Base-by-base conservation (phyloP, 2,797 vertebrate species). In the Centropyge bicolor region DNA sequence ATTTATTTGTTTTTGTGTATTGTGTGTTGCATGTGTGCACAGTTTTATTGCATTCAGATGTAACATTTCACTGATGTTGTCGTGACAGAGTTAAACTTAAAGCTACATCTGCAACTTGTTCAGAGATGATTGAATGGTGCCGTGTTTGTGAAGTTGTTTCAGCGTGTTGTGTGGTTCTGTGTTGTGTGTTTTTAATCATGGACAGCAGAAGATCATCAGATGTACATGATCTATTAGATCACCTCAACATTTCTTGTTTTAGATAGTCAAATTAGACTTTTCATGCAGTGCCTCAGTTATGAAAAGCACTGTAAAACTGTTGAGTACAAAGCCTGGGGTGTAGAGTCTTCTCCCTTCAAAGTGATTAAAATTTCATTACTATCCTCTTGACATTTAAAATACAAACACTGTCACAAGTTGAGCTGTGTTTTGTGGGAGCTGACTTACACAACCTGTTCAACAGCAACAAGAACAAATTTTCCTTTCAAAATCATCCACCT, bases 361-460 rank as follows among this genome's bases (percentile, higher is more conserved):
- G 35, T 70, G 41, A 61, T 74, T 77, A 52, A 52, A 74, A 61
- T 57, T 40, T 45, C 36, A 74, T 38, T 45, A 59, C 48, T 31
- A 14, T 51, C 19, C 36, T 70, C 57, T 46, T 75, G 70, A 75
- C 56, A 71, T 24, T 63, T 10, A 46, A 49, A 85, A 4, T 27
- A 81, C 49, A 75, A 85, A 67, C 46, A 48, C 19, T 43, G 35
- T 66, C 48, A 61, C 14, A 55, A 4, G 31, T 19, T 51, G 40
- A 40, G 8, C n/a, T 62, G 19, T 52, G 54, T 14, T 62, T 48
- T 67, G 55, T 45, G 56, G 67, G 46, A 62, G 56, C 31, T 40
- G 22, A 13, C 31, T 61, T 27, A 14, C 27, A 40, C 51, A 71
- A 56, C n/a, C 31, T 52, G 41, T 9, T 70, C 24, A 55, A 48